These are phyloP conservation scores for Rhizoglyphus robini DNA, from an alignment of 1,140 invertebrate species.

Conservation along the genomic window DNA sequence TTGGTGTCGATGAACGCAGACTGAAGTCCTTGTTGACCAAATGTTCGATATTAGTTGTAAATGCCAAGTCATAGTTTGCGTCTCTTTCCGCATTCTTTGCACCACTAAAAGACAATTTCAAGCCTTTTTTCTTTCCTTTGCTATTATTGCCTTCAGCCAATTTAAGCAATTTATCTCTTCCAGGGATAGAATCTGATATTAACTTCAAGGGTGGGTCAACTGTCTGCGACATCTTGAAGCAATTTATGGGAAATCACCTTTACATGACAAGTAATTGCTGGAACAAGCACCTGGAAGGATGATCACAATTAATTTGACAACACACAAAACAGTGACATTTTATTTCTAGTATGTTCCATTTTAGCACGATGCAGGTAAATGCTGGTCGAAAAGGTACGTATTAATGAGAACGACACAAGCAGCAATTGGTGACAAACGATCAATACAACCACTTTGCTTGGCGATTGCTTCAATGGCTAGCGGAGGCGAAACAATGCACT, in stretches of 20 bases:
- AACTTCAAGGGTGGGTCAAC: background rate
- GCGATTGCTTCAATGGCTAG: too few species aligned
- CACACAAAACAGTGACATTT: too few species aligned
- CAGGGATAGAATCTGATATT: background rate
- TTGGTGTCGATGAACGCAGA: background rate
- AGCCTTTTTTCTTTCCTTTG: background rate
- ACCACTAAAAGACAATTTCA: background rate
- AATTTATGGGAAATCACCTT: background rate
- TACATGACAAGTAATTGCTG: background rate
- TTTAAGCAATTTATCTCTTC: background rate
- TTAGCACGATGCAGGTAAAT: background rate
- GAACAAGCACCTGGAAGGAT: too few species aligned
- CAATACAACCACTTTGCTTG: too few species aligned
- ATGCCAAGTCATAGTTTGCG: background rate
- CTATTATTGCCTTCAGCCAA: background rate
- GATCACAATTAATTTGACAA: too few species aligned
- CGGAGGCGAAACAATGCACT: background rate
- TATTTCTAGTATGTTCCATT: too few species aligned
- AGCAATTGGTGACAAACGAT: too few species aligned
- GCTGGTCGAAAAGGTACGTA: background rate
- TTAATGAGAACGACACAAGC: background rate
- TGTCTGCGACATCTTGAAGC: background rate
- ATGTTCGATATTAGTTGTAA: conserved; percentile 16
- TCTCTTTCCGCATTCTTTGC: background rate
- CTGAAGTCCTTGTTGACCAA: background rate